A percentile compares a stretch with the other conserved stretches of the same genome.
Evolutionary conservation across 23 tunicate species (phyloP).

Genomic region (Halocynthia aurantium): DNA sequence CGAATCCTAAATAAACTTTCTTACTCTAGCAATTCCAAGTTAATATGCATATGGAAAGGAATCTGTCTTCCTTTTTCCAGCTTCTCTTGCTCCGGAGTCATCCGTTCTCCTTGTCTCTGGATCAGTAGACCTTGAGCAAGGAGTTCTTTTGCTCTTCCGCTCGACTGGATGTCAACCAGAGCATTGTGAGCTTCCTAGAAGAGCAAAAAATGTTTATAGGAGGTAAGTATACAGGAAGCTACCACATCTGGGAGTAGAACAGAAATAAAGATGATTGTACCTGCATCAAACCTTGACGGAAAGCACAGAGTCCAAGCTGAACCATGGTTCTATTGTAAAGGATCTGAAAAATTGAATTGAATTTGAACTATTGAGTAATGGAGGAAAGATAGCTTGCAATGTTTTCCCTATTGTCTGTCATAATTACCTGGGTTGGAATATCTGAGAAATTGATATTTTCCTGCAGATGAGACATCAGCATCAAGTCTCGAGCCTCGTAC

Average conservation of each 20-base stretch:
- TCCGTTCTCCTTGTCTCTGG: constrained; percentile 91
- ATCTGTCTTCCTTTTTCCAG: constrained; percentile 80
- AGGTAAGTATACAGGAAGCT: too few relatives aligned
- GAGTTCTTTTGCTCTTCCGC: constrained; percentile 87
- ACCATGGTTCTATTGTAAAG: constrained; percentile 96
- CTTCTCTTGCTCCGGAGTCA: constrained; percentile 91
- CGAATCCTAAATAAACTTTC: background rate
- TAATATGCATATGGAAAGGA: constrained; percentile 98
- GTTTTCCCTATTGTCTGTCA: background rate
- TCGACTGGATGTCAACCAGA: constrained; percentile 95
- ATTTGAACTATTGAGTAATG: background rate
- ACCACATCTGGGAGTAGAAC: too few relatives aligned
- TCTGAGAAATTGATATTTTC: constrained; percentile 81
- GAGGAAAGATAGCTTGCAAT: background rate
- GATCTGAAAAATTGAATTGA: constrained; percentile 7
- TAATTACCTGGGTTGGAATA: constrained; percentile 54
- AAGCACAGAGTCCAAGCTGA: constrained; percentile 93
- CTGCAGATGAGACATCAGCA: constrained; percentile 97
- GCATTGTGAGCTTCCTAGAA: constrained; percentile 90
- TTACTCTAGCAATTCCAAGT: constrained; percentile 79
- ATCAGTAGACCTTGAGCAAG: constrained; percentile 88
- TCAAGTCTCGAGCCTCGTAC: constrained; percentile 91
- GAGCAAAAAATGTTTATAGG: background rate
- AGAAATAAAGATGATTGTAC: constrained; percentile 3
- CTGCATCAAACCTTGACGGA: constrained; percentile 34